Conservation (phyloP, 2,888 invertebrate species). For the Troides oblongomaculatus region DNA sequence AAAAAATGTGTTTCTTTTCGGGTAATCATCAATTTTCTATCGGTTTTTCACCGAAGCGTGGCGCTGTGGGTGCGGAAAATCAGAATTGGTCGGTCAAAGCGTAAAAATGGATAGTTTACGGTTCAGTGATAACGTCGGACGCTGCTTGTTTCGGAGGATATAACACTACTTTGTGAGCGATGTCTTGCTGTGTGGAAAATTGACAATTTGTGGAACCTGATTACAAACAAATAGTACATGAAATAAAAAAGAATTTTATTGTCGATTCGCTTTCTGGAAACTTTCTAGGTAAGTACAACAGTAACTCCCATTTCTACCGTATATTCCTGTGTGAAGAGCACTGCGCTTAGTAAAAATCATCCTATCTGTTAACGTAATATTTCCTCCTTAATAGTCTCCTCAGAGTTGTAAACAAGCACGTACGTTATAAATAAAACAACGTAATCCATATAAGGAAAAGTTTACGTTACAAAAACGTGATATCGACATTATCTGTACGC, state of each 20-base stretch:
- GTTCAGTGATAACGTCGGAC: slow-evolving; percentile 48
- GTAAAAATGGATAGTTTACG: slow-evolving; percentile 61
- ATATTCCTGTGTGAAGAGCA: too few species aligned
- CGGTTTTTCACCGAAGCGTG: slow-evolving; percentile 38
- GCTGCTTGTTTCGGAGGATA: slow-evolving; percentile 50
- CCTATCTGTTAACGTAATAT: too few species aligned
- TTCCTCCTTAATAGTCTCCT: too few species aligned
- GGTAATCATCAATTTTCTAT: slow-evolving; percentile 35
- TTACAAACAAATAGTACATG: slow-evolving; percentile 9
- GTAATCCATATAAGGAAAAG: background rate
- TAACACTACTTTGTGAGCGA: slow-evolving; percentile 47
- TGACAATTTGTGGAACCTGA: slow-evolving; percentile 20
- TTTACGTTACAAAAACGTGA: background rate
- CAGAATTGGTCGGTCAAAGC: slow-evolving; percentile 47
- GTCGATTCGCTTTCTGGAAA: too few species aligned
- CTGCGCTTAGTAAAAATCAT: too few species aligned
- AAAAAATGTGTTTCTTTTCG: slow-evolving; percentile 31
- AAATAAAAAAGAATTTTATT: background rate
- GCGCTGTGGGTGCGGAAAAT: slow-evolving; percentile 51
- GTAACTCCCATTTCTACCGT: too few species aligned
- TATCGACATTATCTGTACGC: slow-evolving; percentile 4
- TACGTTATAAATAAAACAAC: background rate
- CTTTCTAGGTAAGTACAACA: too few species aligned
- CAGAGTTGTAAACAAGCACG: background rate
- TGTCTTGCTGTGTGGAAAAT: slow-evolving; percentile 39